Evolutionary conservation across 2,113 vertebrate genomes (phyloP), one percentile per base, ranked within the genome.

Genomic region (Globicephala melas): DNA sequence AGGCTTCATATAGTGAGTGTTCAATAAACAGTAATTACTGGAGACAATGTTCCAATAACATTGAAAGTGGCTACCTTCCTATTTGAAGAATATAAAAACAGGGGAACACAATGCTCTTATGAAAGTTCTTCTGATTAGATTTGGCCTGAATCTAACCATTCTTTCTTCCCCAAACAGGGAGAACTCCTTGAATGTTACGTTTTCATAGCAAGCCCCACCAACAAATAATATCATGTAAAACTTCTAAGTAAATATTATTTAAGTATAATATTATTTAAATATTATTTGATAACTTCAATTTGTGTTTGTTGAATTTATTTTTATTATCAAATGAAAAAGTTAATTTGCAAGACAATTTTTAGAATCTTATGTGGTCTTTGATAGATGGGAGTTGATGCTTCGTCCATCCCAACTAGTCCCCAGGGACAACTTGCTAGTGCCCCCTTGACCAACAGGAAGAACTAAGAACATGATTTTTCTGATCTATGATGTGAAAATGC

Each of bases 371-470:
- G 3, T 71, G 18, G 77, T 41, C n/a, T 94, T 20, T 81, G 50
- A 83, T 53, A 94, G 89, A 81, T 68, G 53, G 20, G 55, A 82
- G 58, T 63, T 88, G 90, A 91, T 87, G 47, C 25, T 95, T 94
- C 60, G 13, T 89, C 90, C 76, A 47, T 82, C 94, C 86, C 93
- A 95, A 96, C 76, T 93, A 97, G 92, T 97, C 71, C 85, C 60
- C 1, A 18, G 73, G 58, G 93, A 96, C 36, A 82, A 71, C 58
- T 95, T 93, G 8, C 92, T 74, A 21, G 77, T 87, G 53, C 26
- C 77, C 81, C 50, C 96, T 90, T 96, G 77, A 96, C 94, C 80
- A 97, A 50, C 89, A 97, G 53, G 79, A 96, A 94, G 60, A 63
- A 79, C 38, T 88, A 88, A 82, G 50, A 91, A 76, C 58, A 94